Percentiles rank a stretch among this genome's conserved stretches.
phyloP scores from a whole-genome alignment of 92 coral and sea anemone species.

The Umimayanthus chanpuru region DNA sequence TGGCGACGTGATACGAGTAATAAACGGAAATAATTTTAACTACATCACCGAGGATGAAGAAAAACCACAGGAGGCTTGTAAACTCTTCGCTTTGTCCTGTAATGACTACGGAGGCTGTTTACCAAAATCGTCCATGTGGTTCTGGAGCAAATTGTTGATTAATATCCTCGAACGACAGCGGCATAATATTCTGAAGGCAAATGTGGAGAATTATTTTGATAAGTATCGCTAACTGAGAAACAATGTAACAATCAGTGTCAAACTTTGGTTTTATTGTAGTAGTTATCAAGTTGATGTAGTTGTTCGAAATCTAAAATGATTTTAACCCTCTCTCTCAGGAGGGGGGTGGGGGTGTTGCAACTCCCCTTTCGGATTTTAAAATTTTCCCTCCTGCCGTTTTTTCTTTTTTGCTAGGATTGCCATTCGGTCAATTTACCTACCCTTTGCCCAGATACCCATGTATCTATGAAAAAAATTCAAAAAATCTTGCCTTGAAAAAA shows the following conservation, averaged over 20 bases:
- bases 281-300: too few species aligned
- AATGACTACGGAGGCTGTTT: slow-evolving; percentile 19
- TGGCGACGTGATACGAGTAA: neutral
- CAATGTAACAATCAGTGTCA: neutral
- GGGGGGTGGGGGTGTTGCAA: too few species aligned
- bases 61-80: slow-evolving; percentile 3
- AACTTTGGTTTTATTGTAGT: too few species aligned
- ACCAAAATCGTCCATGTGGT: neutral
- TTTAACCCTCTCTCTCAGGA: too few species aligned
- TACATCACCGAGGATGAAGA: slow-evolving; percentile 24
- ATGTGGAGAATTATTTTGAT: slow-evolving; percentile 1
- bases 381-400: too few species aligned
- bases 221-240: neutral
- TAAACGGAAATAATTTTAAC: slow-evolving; percentile 27
- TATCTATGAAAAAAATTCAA: too few species aligned
- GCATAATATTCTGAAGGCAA: slow-evolving; percentile 5
- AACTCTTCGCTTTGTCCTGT: slow-evolving; percentile 10
- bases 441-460: too few species aligned
- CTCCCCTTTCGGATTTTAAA: too few species aligned
- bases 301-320: too few species aligned
- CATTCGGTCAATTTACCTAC: too few species aligned
- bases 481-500: too few species aligned
- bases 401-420: too few species aligned
- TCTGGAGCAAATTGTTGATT: slow-evolving; percentile 7
- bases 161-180: slow-evolving; percentile 6